These are phyloP conservation scores for Selene dorsalis DNA, from an alignment of 2,797 vertebrate species.

Conservation along the genomic window DNA sequence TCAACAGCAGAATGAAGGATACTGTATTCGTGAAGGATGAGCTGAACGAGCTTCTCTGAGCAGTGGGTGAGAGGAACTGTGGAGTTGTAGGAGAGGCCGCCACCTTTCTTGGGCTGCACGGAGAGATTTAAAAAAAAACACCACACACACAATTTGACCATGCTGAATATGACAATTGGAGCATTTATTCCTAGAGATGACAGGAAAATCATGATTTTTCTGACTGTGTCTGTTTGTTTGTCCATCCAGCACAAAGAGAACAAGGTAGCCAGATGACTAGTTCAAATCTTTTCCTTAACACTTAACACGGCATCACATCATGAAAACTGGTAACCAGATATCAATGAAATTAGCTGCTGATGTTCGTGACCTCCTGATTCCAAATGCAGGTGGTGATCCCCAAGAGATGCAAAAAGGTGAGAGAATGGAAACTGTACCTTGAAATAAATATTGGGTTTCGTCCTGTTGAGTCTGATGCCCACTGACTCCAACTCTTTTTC, in stretches of 20 bases:
- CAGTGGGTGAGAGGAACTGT: slow-evolving; percentile 95
- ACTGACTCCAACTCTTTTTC: slow-evolving; percentile 98
- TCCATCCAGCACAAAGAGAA: background rate
- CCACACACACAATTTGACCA: background rate
- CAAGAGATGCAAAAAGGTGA: background rate
- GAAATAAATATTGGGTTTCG: slow-evolving; percentile 99
- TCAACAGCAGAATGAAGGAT: slow-evolving; percentile 85
- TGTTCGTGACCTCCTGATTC: background rate
- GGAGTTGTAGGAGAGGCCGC: slow-evolving; percentile 98
- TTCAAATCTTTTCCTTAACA: background rate
- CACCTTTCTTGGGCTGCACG: slow-evolving; percentile 95
- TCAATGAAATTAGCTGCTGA: background rate
- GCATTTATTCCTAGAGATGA: background rate
- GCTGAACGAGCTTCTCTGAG: slow-evolving; percentile 97
- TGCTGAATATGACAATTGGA: background rate
- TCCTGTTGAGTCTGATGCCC: slow-evolving; percentile 95
- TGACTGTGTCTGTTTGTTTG: background rate
- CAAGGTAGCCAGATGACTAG: background rate
- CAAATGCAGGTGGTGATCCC: background rate
- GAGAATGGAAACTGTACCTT: slow-evolving; percentile 85
- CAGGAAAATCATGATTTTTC: background rate
- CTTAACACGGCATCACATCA: background rate
- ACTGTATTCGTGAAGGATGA: slow-evolving; percentile 99
- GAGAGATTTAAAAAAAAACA: background rate
- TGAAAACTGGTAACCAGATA: background rate